phyloP scores from a whole-genome alignment of 2,888 invertebrate species.

The Tuta absoluta region DNA sequence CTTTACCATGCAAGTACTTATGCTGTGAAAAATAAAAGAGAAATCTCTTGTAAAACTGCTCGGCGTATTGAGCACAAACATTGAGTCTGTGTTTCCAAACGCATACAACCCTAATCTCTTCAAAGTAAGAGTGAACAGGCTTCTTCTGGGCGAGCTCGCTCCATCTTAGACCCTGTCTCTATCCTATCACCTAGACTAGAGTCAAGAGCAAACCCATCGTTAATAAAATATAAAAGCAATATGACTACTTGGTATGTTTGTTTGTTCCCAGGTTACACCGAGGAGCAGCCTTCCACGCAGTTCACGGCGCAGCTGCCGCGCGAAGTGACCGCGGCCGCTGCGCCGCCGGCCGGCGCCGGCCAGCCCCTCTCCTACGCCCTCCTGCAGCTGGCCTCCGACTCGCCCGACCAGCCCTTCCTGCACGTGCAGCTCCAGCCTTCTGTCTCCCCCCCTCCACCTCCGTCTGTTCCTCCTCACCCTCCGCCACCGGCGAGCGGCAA shows the following conservation, averaged over 20 bases:
- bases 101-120: too few relatives aligned
- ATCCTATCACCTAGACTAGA: too few relatives aligned
- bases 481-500: constrained; percentile 83
- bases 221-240: neutral
- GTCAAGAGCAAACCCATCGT: too few relatives aligned
- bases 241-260: neutral
- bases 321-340: constrained; percentile 83
- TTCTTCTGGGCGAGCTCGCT: too few relatives aligned
- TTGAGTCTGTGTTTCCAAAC: too few relatives aligned
- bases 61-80: too few relatives aligned
- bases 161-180: too few relatives aligned
- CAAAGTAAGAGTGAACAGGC: too few relatives aligned
- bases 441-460: constrained; percentile 74
- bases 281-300: constrained; percentile 88
- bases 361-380: constrained; percentile 76
- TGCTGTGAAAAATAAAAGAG: too few relatives aligned
- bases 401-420: constrained; percentile 67
- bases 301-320: constrained; percentile 88
- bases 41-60: too few relatives aligned
- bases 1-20: too few relatives aligned
- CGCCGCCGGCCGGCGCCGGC: constrained; percentile 65
- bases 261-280: constrained; percentile 85
- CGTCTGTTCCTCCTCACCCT: constrained; percentile 75
- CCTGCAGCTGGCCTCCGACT: constrained; percentile 72
- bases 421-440: constrained; percentile 76